Evolutionary conservation across 2,888 invertebrate genomes (phyloP), one percentile per base, ranked within the genome.

Genomic region (Troilus luridus): DNA sequence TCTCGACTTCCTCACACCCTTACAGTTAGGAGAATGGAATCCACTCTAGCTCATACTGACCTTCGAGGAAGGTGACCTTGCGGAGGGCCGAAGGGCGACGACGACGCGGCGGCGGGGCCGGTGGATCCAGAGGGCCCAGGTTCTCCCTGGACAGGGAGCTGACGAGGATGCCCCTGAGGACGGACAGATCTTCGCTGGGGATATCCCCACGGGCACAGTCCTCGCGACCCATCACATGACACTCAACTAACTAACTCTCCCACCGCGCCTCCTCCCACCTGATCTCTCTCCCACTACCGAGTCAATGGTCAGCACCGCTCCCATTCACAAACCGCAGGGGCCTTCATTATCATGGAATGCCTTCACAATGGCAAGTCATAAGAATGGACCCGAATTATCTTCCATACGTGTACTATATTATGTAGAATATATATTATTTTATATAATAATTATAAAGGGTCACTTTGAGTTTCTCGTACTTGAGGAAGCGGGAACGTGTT

Each of bases 101-200:
- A 85, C 92, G 91, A 88, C 91, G 93, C 88, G 92, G 92, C 59
- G 92, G 92, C 91, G 92, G 92, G 67, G 92, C 92, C 90, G 92
- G 91, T 81, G 92, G 92, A 85, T 93, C 93, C 89, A 92, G 92
- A 93, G 94, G 94, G 14, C 95, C 95, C 91, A 95, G 94, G 93
- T 95, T 95, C 94, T 95, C 95, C 92, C 95, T 94, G 62, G 95
- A 95, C 93, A 95, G 93, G 77, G 95, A 95, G 92, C 95, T 95
- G 93, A 95, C 95, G 91, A 95, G 94, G 93, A 95, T 95, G 91
- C 95, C 95, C 92, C 95, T 94, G 91, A 95, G 94, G 92, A 95
- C 95, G 92, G 95, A 95, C 92, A 95, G 94, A 92, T 95, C 95
- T 93, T 95, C 92, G 77, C 92, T 92, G 58, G 93, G 93, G 64